Conservation (phyloP, 2,113 vertebrate species). For the Aptenodytes forsteri region DNA sequence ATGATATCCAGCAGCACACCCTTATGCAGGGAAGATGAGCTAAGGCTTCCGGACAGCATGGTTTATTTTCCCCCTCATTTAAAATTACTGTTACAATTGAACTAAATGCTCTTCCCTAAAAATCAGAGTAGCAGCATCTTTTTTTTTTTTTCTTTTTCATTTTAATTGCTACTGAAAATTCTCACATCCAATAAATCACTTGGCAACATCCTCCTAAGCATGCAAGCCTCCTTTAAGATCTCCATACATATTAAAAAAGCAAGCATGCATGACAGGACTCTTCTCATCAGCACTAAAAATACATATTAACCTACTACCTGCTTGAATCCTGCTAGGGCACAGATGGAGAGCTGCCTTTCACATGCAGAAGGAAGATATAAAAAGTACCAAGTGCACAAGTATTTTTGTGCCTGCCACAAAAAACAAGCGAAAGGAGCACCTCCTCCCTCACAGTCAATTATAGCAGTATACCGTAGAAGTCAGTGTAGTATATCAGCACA, state of each 20-base stretch:
- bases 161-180: background rate
- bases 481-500: fast-evolving
- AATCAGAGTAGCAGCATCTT: background rate
- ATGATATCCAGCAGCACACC: background rate
- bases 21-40: background rate
- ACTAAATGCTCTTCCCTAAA: background rate
- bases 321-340: slow-evolving; percentile 10
- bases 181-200: background rate
- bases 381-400: slow-evolving; percentile 27
- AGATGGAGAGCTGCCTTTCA: slow-evolving; percentile 42
- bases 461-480: background rate
- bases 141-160: background rate
- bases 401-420: slow-evolving; percentile 38
- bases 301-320: slow-evolving; percentile 39
- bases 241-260: background rate
- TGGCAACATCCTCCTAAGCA: background rate
- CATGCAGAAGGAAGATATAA: slow-evolving; percentile 8
- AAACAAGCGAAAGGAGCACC: background rate
- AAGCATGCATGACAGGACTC: background rate
- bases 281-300: background rate
- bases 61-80: background rate
- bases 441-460: background rate
- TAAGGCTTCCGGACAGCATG: background rate
- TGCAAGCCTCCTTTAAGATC: background rate
- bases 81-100: background rate